phyloP scores from a whole-genome alignment of 92 coral and sea anemone genomes.

The Epizoanthus rinbou region DNA sequence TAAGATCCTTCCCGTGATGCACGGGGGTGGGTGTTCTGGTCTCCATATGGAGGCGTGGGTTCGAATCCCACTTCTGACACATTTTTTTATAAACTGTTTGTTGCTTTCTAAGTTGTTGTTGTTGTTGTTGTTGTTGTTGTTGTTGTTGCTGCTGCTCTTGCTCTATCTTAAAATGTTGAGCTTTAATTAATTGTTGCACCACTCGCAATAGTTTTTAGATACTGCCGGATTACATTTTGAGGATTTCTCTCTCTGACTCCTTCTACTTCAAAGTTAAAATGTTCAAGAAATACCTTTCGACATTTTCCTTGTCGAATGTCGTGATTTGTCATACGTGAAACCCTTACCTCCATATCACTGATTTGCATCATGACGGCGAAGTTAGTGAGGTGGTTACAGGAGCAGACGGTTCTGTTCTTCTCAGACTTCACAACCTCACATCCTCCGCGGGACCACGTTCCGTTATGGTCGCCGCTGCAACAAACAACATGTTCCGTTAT shows the following conservation, averaged over 20 bases:
- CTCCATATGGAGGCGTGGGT: constrained; percentile 99
- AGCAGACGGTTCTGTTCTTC: constrained; percentile 33
- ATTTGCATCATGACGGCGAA: constrained; percentile 45
- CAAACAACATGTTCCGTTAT: not conserved
- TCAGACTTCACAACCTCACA: constrained; percentile 12
- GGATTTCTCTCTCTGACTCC: no score
- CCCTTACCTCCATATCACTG: not conserved
- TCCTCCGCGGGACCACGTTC: constrained; percentile 38
- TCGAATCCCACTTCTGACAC: constrained; percentile 99
- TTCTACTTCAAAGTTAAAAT: no score
- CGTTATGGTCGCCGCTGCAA: not conserved
- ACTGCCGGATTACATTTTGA: no score
- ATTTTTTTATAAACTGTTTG: not conserved
- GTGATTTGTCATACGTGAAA: no score
- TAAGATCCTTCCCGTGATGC: constrained; percentile 78
- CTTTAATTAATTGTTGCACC: no score
- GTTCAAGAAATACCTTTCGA: no score
- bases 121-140: no score
- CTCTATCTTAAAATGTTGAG: no score
- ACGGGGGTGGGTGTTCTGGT: constrained; percentile 98
- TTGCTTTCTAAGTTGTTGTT: no score
- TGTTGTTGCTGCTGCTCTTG: no score
- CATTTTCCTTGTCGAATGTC: no score
- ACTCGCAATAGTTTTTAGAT: no score
- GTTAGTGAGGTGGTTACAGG: constrained; percentile 40